Evolutionary conservation across 1,140 invertebrate genomes (phyloP).

Genomic region (Steinernema khuongi): DNA sequence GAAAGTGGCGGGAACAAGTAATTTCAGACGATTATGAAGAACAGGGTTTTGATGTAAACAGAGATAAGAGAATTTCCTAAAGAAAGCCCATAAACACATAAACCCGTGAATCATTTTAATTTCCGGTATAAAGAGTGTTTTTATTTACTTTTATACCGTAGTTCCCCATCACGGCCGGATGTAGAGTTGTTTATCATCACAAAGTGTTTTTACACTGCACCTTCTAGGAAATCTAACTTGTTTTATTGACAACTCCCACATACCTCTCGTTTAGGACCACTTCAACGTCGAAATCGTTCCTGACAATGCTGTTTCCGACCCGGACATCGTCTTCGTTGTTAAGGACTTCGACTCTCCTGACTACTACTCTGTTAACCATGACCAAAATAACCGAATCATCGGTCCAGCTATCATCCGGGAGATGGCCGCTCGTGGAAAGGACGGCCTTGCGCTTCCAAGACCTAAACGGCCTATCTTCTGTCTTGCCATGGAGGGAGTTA

Average conservation of each 20-base stretch:
- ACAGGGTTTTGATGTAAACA: too few relatives aligned
- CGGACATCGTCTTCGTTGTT: conserved; percentile 5
- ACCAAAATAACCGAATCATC: conserved; percentile 3
- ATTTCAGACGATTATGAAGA: too few relatives aligned
- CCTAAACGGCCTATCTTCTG: conserved; percentile 76
- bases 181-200: too few relatives aligned
- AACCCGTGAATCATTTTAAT: too few relatives aligned
- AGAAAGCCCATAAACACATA: too few relatives aligned
- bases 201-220: too few relatives aligned
- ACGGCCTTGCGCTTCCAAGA: conserved; percentile 66
- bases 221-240: too few relatives aligned
- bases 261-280: neutral
- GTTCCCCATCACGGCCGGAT: too few relatives aligned
- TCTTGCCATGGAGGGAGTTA: conserved; percentile 74
- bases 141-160: too few relatives aligned
- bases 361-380: neutral
- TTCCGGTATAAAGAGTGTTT: too few relatives aligned
- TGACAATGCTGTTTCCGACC: neutral
- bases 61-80: too few relatives aligned
- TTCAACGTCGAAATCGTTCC: neutral
- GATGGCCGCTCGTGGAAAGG: conserved; percentile 59
- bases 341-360: conserved; percentile 8
- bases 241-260: neutral
- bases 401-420: neutral
- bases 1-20: too few relatives aligned